Percentiles rank a stretch among this genome's conserved stretches.
These are phyloP conservation scores for Cancer borealis DNA, from an alignment of 2,888 invertebrate genomes.

Conservation along the genomic window DNA sequence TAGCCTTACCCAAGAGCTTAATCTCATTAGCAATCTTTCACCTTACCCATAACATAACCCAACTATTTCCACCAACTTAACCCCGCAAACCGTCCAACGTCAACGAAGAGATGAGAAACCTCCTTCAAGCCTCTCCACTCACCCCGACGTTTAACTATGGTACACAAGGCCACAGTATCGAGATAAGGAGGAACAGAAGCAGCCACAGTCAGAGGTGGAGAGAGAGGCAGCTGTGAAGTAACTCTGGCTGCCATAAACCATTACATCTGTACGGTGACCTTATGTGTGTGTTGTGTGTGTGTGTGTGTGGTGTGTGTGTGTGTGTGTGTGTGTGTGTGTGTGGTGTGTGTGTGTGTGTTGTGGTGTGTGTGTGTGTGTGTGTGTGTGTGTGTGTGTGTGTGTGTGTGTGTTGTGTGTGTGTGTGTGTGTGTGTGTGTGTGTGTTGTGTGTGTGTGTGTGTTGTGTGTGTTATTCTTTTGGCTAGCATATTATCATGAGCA, in stretches of 20 bases:
- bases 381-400: background rate
- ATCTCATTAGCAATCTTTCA: no score
- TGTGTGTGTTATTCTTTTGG: background rate
- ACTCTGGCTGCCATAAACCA: background rate
- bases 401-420: background rate
- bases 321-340: no score
- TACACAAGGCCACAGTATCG: background rate
- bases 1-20: no score
- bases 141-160: background rate
- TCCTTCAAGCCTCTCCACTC: background rate
- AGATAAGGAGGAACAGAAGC: background rate
- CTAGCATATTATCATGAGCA: no score
- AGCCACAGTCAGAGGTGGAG: background rate
- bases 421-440: background rate
- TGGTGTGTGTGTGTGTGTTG: background rate
- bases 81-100: no score
- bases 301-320: no score
- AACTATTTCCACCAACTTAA: no score
- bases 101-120: no score
- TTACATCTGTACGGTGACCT: background rate
- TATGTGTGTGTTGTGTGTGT: background rate
- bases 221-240: background rate
- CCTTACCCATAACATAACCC: no score
- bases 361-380: constrained; percentile 2
- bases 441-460: background rate